Base-by-base conservation (phyloP, 2,888 invertebrate species). In the Tetragonisca angustula region DNA sequence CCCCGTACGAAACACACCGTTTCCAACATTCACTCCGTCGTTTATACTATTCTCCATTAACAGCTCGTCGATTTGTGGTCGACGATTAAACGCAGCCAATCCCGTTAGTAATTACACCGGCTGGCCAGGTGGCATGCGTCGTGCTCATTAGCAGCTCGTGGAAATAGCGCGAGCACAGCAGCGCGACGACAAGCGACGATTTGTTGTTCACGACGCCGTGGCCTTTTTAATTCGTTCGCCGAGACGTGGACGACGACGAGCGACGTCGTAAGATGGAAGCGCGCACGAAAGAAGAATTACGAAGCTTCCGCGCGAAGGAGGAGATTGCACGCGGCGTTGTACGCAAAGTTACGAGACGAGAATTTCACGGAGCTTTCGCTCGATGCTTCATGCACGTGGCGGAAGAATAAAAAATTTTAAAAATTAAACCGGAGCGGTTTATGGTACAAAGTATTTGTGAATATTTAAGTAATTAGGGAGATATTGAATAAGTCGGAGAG, bases 11-110 rank as follows among this genome's bases (percentile, higher is more conserved):
- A 83, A 85, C 77, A n/a, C 11, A 64, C 21, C 72, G 83, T 62
- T 50, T 67, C 67, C 50, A 70, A 70, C 83, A 87, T 88, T 83
- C 81, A 83, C 75, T 74, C 82, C 65, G 59, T 32, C 76, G 76
- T 78, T 78, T 88, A 84, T 84, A 81, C 81, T 81, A 84, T 79
- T 81, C 79, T 88, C 83, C 74, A 81, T 86, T 87, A 90, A 89
- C 79, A 86, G 82, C 19, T 90, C 84, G 89, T 79, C 84, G 86
- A 89, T 90, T 90, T 86, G 86, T 79, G 81, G 79, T 67, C 78
- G 79, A 80, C 86, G 84, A 89, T 89, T 90, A 90, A 89, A 83
- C 90, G 74, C 67, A 76, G 70, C 73, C 88, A 86, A 90, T 90
- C 86, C 77, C 78, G 76, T 0, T 85, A 89, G 86, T 90, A 90